phyloP scores from a whole-genome alignment of 2,113 vertebrate genomes.

The Neolamprologus kungweensis region DNA sequence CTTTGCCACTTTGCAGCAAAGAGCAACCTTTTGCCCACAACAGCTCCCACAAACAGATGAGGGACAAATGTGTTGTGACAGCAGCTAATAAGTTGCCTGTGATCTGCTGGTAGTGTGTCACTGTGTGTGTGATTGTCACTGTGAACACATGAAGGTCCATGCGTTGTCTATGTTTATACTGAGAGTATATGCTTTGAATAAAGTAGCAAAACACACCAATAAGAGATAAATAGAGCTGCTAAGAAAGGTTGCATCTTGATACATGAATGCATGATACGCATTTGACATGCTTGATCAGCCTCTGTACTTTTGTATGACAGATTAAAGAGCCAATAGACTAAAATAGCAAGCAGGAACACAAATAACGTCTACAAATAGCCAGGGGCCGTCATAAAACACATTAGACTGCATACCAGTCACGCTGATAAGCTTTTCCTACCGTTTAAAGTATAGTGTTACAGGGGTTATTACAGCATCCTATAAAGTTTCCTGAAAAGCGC shows the following conservation, averaged over 20 bases:
- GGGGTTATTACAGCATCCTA: neutral
- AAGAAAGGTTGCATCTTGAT: conserved; percentile 3
- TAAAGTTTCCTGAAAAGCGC: neutral
- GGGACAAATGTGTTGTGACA: conserved; percentile 78
- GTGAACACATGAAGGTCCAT: neutral
- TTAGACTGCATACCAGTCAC: neutral
- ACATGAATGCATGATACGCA: neutral
- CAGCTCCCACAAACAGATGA: conserved; percentile 69
- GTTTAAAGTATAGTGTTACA: neutral
- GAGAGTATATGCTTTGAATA: neutral
- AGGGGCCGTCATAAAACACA: neutral
- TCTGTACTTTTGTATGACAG: conserved; percentile 14
- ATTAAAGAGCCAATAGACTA: conserved; percentile 20
- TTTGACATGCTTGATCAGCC: conserved; percentile 44
- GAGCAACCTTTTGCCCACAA: conserved; percentile 67
- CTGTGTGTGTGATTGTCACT: neutral
- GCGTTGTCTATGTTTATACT: neutral
- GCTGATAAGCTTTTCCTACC: neutral
- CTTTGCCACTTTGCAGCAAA: conserved; percentile 63
- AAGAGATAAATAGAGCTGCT: neutral
- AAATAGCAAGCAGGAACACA: conserved; percentile 35
- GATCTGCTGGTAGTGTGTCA: conserved; percentile 30
- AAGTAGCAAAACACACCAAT: neutral
- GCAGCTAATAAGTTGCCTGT: conserved; percentile 71
- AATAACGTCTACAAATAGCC: conserved; percentile 35